phyloP scores from a whole-genome alignment of 2,797 vertebrate genomes.

The Ptychadena robeensis region DNA sequence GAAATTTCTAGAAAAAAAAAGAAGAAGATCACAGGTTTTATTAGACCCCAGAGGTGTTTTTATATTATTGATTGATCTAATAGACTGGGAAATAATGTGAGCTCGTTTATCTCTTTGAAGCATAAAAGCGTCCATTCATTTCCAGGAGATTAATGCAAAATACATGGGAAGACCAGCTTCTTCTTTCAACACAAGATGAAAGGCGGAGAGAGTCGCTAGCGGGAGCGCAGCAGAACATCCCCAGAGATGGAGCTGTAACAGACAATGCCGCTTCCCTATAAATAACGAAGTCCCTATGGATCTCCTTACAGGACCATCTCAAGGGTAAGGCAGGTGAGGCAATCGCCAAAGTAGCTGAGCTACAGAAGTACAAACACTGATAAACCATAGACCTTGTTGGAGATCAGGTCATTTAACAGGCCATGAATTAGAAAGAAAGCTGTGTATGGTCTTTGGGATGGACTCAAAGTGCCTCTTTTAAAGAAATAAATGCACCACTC shows the following conservation, averaged over 20 bases:
- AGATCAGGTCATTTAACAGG: neutral
- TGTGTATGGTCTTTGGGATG: too few relatives aligned
- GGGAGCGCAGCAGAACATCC: neutral
- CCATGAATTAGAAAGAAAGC: too few relatives aligned
- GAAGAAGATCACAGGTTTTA: neutral
- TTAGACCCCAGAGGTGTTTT: neutral
- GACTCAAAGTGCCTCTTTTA: too few relatives aligned
- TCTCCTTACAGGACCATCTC: neutral
- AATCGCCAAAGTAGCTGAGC: conserved; percentile 9
- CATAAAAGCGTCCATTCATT: conserved; percentile 11
- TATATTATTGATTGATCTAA: conserved; percentile 14
- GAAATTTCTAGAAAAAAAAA: neutral
- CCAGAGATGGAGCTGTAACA: conserved; percentile 14
- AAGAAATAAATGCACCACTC: too few relatives aligned
- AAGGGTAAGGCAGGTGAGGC: conserved; percentile 19
- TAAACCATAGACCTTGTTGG: neutral
- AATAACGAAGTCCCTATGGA: conserved; percentile 10
- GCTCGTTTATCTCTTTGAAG: conserved; percentile 18
- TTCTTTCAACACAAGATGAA: conserved; percentile 19
- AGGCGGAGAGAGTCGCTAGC: neutral
- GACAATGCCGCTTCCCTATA: conserved; percentile 25
- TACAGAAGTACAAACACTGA: neutral
- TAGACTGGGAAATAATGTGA: conserved; percentile 4
- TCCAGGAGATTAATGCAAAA: conserved; percentile 9
- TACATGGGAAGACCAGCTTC: neutral